A percentile compares a stretch with the other conserved stretches of the same genome.
Evolutionary conservation across 1,140 invertebrate genomes (phyloP).

Genomic region (Augochlora pura): DNA sequence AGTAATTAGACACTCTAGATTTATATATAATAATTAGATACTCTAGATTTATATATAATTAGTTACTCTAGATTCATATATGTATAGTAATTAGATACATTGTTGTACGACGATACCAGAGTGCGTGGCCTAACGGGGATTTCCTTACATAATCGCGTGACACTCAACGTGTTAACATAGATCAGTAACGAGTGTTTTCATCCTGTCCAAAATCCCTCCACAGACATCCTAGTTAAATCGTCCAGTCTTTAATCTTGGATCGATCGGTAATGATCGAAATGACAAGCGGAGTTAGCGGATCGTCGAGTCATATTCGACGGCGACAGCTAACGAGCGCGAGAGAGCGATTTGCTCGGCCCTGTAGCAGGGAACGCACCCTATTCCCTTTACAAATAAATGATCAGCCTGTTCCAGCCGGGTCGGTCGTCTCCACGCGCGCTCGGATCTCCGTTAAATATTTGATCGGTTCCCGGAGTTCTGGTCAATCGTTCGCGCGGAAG

Average conservation of each 20-base stretch:
- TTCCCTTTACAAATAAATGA: slow-evolving; percentile 31
- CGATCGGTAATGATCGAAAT: neutral
- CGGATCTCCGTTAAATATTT: slow-evolving; percentile 27
- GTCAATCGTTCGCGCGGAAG: slow-evolving; percentile 4
- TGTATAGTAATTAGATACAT: too few relatives aligned
- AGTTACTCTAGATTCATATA: too few relatives aligned
- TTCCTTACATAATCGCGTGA: too few relatives aligned
- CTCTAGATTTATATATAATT: too few relatives aligned
- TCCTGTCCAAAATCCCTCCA: too few relatives aligned
- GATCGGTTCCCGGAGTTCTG: slow-evolving; percentile 24
- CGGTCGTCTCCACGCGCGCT: neutral
- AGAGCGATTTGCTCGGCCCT: slow-evolving; percentile 1
- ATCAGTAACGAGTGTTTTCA: too few relatives aligned
- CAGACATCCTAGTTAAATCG: too few relatives aligned
- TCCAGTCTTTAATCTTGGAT: neutral
- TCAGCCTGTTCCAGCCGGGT: slow-evolving; percentile 12
- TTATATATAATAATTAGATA: too few relatives aligned
- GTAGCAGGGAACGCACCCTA: neutral
- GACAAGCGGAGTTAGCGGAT: neutral
- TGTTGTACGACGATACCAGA: too few relatives aligned
- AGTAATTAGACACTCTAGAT: too few relatives aligned
- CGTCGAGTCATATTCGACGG: neutral
- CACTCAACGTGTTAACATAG: too few relatives aligned
- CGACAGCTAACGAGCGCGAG: neutral
- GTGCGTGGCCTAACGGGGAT: too few relatives aligned